A percentile compares a stretch with the other conserved stretches of the same genome.
Evolutionary conservation across 2,888 invertebrate genomes (phyloP).

Genomic region (Pasiphila rectangulata): DNA sequence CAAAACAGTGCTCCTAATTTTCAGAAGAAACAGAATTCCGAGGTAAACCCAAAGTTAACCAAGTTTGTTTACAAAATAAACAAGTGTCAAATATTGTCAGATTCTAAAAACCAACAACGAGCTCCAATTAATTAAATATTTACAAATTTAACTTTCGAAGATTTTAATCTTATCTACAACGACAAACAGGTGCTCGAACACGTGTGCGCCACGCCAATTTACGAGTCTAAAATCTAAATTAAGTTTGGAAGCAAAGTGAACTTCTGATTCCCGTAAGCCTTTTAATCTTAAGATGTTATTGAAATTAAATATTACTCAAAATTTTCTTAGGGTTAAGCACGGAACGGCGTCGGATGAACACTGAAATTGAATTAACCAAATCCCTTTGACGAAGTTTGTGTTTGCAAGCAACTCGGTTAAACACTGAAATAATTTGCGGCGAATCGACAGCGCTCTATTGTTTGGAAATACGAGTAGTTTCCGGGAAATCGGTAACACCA

Average conservation of each 20-base stretch:
- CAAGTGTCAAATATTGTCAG: not conserved
- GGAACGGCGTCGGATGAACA: constrained; percentile 59
- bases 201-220: constrained; percentile 33
- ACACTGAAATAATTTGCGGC: constrained; percentile 59
- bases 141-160: constrained; percentile 19
- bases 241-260: constrained; percentile 45
- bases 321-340: constrained; percentile 58
- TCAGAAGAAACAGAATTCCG: too few relatives aligned
- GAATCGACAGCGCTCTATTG: constrained; percentile 36
- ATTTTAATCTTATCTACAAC: constrained; percentile 26
- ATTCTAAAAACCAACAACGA: constrained; percentile 9
- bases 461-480: not conserved
- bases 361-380: constrained; percentile 67
- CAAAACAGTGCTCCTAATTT: too few relatives aligned
- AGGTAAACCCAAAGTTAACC: too few relatives aligned
- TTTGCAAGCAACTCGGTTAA: constrained; percentile 57
- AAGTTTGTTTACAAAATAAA: too few relatives aligned
- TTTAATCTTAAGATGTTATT: constrained; percentile 55
- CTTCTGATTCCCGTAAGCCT: constrained; percentile 51
- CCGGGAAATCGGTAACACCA: not conserved
- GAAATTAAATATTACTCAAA: constrained; percentile 63
- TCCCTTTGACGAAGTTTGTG: constrained; percentile 67
- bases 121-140: constrained; percentile 6
- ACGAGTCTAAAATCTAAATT: constrained; percentile 41
- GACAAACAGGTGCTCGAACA: constrained; percentile 30